phyloP scores from a whole-genome alignment of 2,797 vertebrate genomes.

The Rhabdophis nuchalis region DNA sequence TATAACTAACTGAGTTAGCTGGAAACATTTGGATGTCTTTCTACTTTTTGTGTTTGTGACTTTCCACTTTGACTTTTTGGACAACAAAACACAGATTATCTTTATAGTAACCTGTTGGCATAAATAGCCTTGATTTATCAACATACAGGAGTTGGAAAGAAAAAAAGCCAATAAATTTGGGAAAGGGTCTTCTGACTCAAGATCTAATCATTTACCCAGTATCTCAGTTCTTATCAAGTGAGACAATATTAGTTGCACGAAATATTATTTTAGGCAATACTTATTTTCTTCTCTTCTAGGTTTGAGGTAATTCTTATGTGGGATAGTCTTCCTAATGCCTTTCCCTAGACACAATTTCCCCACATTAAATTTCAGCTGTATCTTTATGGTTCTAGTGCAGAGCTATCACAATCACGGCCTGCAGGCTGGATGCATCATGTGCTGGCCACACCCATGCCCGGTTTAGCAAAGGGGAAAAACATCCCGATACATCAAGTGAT shows the following conservation, averaged over 20 bases:
- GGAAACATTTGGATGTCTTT: not conserved
- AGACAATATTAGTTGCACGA: not conserved
- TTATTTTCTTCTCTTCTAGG: not conserved
- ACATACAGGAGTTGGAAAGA: not conserved
- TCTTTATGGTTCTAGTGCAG: not conserved
- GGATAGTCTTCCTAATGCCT: not conserved
- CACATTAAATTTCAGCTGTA: not conserved
- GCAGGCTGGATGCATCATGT: no score
- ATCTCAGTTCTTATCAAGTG: not conserved
- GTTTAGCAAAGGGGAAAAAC: no score
- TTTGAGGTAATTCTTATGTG: not conserved
- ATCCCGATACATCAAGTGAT: no score
- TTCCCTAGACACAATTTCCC: not conserved
- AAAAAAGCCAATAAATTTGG: not conserved
- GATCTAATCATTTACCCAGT: not conserved
- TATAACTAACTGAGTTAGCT: not conserved
- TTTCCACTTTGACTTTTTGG: not conserved
- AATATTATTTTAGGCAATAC: not conserved
- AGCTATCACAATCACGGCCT: no score
- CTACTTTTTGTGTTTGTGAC: not conserved
- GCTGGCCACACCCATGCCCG: no score
- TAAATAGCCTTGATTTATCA: not conserved
- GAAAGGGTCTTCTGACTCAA: not conserved
- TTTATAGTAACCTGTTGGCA: not conserved
- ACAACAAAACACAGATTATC: not conserved